A percentile compares a stretch with the other conserved stretches of the same genome.
Conservation (phyloP, 2,888 invertebrate species). For the Idaea dimidiata region DNA sequence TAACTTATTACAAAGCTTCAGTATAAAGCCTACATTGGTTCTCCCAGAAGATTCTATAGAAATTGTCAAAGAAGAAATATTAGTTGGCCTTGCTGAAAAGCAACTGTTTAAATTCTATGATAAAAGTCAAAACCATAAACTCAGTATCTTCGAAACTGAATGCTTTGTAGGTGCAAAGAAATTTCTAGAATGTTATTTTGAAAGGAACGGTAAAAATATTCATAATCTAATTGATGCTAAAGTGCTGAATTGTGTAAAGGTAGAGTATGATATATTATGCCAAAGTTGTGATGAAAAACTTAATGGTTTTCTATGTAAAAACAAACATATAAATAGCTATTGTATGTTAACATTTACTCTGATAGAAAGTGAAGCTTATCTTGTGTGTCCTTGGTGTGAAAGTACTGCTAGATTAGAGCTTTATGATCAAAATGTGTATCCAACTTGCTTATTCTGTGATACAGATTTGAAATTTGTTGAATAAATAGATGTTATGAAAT, state of each 20-base stretch:
- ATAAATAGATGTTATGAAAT: constrained; percentile 6
- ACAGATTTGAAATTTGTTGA: constrained; percentile 20
- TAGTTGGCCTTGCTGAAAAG: constrained; percentile 45
- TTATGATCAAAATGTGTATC: constrained; percentile 28
- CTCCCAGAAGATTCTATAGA: constrained; percentile 53
- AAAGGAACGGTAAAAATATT: constrained; percentile 42
- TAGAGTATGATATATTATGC: constrained; percentile 42
- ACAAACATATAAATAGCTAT: constrained; percentile 59
- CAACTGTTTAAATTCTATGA: constrained; percentile 37
- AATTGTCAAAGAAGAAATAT: constrained; percentile 53
- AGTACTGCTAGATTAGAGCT: constrained; percentile 51
- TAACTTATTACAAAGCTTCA: constrained; percentile 40
- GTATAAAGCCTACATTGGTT: constrained; percentile 26
- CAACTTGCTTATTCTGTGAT: constrained; percentile 65
- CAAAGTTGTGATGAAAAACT: constrained; percentile 60
- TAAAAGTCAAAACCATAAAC: constrained; percentile 28
- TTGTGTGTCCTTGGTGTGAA: constrained; percentile 55
- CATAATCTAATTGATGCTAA: constrained; percentile 33
- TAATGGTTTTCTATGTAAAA: constrained; percentile 49
- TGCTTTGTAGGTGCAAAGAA: constrained; percentile 42
- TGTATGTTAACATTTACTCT: constrained; percentile 62
- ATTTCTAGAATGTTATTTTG: constrained; percentile 53
- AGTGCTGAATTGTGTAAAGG: constrained; percentile 26
- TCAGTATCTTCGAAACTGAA: constrained; percentile 43
- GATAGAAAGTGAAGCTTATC: constrained; percentile 52